Evolutionary conservation across 2,888 invertebrate genomes (phyloP).

Genomic region (Phortica okadai): DNA sequence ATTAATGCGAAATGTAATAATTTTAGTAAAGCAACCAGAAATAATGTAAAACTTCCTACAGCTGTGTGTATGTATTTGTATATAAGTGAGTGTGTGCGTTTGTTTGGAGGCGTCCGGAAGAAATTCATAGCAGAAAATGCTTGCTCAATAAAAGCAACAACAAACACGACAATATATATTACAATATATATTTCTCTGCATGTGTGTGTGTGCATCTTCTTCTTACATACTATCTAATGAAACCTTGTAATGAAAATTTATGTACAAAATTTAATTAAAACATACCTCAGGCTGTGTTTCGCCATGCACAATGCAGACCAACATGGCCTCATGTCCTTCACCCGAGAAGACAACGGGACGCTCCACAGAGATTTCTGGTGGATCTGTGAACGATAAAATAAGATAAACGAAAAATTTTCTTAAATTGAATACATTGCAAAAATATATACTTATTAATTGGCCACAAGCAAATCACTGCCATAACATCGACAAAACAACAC

Average conservation of each 20-base stretch:
- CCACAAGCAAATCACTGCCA: neutral
- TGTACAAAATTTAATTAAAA: slow-evolving; percentile 64
- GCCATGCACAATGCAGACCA: slow-evolving; percentile 83
- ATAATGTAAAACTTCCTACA: slow-evolving; percentile 22
- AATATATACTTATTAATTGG: neutral
- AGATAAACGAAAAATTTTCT: neutral
- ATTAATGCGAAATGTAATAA: slow-evolving; percentile 17
- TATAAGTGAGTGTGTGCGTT: slow-evolving; percentile 31
- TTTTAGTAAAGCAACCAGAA: slow-evolving; percentile 1
- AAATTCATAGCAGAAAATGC: neutral
- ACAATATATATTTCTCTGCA: neutral
- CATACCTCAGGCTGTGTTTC: slow-evolving; percentile 83
- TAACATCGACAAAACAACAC: neutral
- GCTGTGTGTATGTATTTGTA: slow-evolving; percentile 34
- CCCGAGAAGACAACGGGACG: slow-evolving; percentile 82
- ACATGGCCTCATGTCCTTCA: slow-evolving; percentile 82
- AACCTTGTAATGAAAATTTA: slow-evolving; percentile 62
- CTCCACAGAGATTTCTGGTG: slow-evolving; percentile 78
- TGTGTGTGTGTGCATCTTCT: slow-evolving; percentile 30
- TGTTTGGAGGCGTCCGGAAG: neutral
- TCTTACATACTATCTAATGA: slow-evolving; percentile 54
- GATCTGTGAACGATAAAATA: slow-evolving; percentile 63
- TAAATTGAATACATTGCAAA: neutral
- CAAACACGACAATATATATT: neutral
- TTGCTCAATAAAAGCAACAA: neutral